These are phyloP conservation scores for Microtus agrestis DNA, from an alignment of 2,797 vertebrate genomes.

Conservation along the genomic window DNA sequence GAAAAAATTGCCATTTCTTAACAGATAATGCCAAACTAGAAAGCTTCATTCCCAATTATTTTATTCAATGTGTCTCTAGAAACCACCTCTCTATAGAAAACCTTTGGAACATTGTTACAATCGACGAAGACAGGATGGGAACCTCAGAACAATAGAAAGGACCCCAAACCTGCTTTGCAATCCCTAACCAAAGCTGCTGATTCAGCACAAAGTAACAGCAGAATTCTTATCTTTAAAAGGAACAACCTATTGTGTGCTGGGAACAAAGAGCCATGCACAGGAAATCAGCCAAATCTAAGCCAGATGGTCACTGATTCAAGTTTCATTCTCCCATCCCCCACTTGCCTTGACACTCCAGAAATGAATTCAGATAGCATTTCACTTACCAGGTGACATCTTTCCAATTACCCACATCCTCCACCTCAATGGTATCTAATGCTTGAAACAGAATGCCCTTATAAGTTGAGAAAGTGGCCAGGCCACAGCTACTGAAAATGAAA, in stretches of 20 bases:
- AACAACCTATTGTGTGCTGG: constrained; percentile 94
- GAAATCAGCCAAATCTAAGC: constrained; percentile 92
- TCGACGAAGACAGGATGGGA: constrained; percentile 47
- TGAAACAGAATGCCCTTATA: constrained; percentile 45
- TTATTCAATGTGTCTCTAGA: constrained; percentile 46
- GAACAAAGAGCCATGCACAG: constrained; percentile 95
- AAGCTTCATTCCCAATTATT: constrained; percentile 47
- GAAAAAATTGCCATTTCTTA: constrained; percentile 51
- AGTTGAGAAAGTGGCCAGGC: constrained; percentile 22
- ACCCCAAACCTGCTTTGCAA: constrained; percentile 63
- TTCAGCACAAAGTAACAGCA: constrained; percentile 88
- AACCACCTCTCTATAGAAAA: constrained; percentile 34
- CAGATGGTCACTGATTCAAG: constrained; percentile 96
- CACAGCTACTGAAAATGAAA: constrained; percentile 58
- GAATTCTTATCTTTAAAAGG: constrained; percentile 94
- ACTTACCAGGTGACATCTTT: constrained; percentile 84
- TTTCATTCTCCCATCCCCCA: constrained; percentile 92
- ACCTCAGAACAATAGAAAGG: constrained; percentile 18
- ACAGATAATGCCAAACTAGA: constrained; percentile 44
- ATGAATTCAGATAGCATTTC: constrained; percentile 88
- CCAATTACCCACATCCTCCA: constrained; percentile 63
- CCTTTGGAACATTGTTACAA: constrained; percentile 38
- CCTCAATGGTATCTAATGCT: constrained; percentile 27
- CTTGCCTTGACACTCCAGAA: constrained; percentile 85
- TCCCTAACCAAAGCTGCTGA: constrained; percentile 85